phyloP scores from a whole-genome alignment of 2,888 invertebrate species.

The Zygogramma bicolorata region DNA sequence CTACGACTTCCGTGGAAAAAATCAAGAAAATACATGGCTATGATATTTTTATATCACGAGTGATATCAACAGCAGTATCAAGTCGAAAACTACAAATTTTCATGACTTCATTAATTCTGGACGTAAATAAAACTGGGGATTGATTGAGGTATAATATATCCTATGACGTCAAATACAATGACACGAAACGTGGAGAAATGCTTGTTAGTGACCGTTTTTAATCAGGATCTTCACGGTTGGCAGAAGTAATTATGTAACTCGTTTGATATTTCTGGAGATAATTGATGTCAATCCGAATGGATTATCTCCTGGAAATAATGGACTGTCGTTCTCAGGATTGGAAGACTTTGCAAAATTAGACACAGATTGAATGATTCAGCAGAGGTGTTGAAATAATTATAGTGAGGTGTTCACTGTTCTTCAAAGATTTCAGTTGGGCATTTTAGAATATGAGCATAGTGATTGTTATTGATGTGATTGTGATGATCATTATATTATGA shows the following conservation, averaged over 20 bases:
- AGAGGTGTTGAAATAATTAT: too few relatives aligned
- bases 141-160: not conserved
- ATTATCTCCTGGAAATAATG: not conserved
- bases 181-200: not conserved
- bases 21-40: too few relatives aligned
- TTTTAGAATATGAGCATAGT: too few relatives aligned
- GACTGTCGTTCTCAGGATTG: not conserved
- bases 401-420: too few relatives aligned
- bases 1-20: too few relatives aligned
- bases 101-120: too few relatives aligned
- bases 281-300: not conserved
- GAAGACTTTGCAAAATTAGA: not conserved
- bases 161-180: not conserved
- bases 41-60: too few relatives aligned
- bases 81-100: not conserved
- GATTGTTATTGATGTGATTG: too few relatives aligned
- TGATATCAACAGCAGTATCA: too few relatives aligned
- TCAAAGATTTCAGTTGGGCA: too few relatives aligned
- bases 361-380: not conserved
- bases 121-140: not conserved
- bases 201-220: constrained; percentile 1
- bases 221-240: not conserved
- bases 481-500: too few relatives aligned
- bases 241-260: not conserved
- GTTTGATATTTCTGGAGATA: not conserved